Evolutionary conservation across 2,797 vertebrate genomes (phyloP).

Genomic region (Echiichthys vipera): DNA sequence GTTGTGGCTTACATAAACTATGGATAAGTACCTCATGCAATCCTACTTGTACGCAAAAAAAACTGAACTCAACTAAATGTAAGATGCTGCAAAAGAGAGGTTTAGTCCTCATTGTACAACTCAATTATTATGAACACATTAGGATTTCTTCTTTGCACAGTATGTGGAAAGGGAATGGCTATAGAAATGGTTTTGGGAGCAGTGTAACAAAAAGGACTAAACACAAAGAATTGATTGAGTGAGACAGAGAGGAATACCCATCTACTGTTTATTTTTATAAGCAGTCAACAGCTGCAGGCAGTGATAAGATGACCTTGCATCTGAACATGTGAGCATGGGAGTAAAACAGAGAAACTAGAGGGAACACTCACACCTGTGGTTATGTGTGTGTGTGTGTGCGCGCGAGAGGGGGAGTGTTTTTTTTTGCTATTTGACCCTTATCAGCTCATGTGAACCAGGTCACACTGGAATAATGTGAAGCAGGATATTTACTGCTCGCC

Average conservation of each 20-base stretch:
- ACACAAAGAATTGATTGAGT: constrained; percentile 1
- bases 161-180: neutral
- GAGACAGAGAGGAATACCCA: constrained; percentile 41
- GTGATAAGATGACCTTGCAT: constrained; percentile 73
- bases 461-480: constrained; percentile 40
- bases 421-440: constrained; percentile 56
- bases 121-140: neutral
- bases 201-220: neutral
- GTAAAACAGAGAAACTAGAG: constrained; percentile 43
- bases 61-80: neutral
- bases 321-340: constrained; percentile 47
- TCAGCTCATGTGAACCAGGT: constrained; percentile 60
- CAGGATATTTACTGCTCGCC: constrained; percentile 58
- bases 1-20: too few species aligned
- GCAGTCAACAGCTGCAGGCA: constrained; percentile 64
- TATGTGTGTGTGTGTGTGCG: constrained; percentile 26
- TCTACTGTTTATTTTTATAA: constrained; percentile 60
- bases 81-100: neutral
- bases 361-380: constrained; percentile 45
- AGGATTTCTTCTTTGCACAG: neutral
- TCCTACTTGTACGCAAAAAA: neutral
- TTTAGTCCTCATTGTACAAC: neutral
- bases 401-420: neutral
- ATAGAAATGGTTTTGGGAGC: constrained; percentile 5
- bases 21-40: too few species aligned